Base-by-base conservation (phyloP, 2,113 vertebrate genomes). In the Pelusios castaneus region DNA sequence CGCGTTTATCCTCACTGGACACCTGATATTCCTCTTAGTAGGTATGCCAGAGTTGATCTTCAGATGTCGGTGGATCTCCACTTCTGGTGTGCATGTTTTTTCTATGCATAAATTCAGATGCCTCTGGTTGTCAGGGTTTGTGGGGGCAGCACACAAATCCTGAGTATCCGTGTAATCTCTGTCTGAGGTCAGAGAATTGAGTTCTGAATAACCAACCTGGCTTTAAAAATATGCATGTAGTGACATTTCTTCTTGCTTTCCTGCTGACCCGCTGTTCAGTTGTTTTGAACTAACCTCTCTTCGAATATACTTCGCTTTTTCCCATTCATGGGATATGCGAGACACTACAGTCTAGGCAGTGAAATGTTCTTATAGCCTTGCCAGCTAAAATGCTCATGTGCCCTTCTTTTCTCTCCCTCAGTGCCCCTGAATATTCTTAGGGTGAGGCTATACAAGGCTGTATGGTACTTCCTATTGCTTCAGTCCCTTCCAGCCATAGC, bases 1-100 rank as follows among this genome's bases (percentile, higher is more conserved):
- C 95, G 98, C 1, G 97, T 99, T 76, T 98, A 99, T 96, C 99
- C 99, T 38, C 96, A 99, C 92, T 99, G 99, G 99, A 99, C 98
- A 10, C 97, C 97, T 4, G 97, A 98, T 16, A 55, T 97, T 70
- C 99, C 99, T 31, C 97, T 99, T 5, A 99, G 96, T 96, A 99
- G 99, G 99, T 99, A 92, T 3, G 93, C 91, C 84, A 8, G 10
- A 12, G 11, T 84, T 91, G 14, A 2, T 80, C 60, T 91, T 85
- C 43, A 80, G 70, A 43, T 19, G 19, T 27, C 63, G 24, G 24
- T 79, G 55, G 49, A 38, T 14, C 22, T 73, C 63, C n/a, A 34
- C 80, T 31, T 24, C 11, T 87, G 56, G 2, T 79, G 5, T 55
- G 25, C n/a, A 31, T 38, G 63, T 70, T 17, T 19, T 38, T 70